Evolutionary conservation across 2,113 vertebrate species (phyloP).

Genomic region (Apodemus sylvaticus): DNA sequence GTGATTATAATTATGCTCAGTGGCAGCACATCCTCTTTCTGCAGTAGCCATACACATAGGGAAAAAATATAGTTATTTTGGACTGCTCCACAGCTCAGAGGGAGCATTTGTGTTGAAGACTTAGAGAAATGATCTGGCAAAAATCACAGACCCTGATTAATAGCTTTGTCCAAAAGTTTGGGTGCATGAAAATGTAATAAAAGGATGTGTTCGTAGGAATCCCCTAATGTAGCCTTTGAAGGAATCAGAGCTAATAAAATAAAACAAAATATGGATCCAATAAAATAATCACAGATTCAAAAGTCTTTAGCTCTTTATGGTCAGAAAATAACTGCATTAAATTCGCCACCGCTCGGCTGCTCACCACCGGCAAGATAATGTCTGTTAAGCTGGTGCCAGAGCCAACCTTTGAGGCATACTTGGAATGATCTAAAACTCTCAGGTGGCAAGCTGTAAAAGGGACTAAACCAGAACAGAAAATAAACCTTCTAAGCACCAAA

Average conservation of each 20-base stretch:
- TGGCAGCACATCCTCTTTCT: slow-evolving; percentile 42
- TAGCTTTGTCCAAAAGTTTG: not conserved
- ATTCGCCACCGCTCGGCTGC: not conserved
- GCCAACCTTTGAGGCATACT: not conserved
- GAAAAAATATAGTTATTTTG: slow-evolving; percentile 55
- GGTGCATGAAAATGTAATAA: not conserved
- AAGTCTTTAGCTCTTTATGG: slow-evolving; percentile 19
- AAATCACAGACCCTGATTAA: not conserved
- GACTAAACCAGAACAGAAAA: slow-evolving; percentile 73
- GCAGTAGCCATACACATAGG: not conserved
- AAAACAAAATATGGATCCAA: slow-evolving; percentile 25
- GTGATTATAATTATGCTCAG: slow-evolving; percentile 59
- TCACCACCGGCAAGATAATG: not conserved
- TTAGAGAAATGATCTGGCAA: not conserved
- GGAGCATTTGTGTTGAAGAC: not conserved
- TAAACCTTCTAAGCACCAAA: slow-evolving; percentile 66
- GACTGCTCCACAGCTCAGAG: not conserved
- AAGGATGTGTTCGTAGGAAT: not conserved
- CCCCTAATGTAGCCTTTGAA: not conserved
- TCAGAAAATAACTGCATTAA: slow-evolving; percentile 10
- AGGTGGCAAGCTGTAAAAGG: slow-evolving; percentile 64
- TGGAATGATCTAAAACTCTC: not conserved
- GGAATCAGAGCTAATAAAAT: slow-evolving; percentile 24
- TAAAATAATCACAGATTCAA: slow-evolving; percentile 47
- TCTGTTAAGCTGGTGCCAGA: not conserved